Evolutionary conservation across 2,797 vertebrate species (phyloP).

Genomic region (Fratercula arctica): DNA sequence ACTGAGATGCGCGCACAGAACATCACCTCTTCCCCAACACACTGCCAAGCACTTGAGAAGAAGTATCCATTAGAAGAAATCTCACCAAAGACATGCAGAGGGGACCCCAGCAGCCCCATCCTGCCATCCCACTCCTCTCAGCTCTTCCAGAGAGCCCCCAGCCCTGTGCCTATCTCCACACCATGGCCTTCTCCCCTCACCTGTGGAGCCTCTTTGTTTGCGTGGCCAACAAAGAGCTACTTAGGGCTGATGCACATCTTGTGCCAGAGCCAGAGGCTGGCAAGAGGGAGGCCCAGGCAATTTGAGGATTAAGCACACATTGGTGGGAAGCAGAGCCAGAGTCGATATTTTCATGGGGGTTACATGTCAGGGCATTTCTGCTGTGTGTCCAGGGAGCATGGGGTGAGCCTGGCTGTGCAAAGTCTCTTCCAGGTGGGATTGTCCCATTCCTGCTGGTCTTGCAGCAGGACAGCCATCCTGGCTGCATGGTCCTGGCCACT

Average conservation of each 20-base stretch:
- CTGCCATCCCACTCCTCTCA: not conserved
- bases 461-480: not conserved
- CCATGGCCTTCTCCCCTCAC: not conserved
- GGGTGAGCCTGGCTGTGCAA: not conserved
- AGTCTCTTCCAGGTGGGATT: not conserved
- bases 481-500: not conserved
- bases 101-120: not conserved
- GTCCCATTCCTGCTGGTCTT: not conserved
- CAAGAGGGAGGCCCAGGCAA: not conserved
- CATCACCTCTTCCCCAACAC: not conserved
- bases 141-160: not conserved
- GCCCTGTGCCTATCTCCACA: not conserved
- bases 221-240: not conserved
- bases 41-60: not conserved
- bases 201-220: not conserved
- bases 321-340: not conserved
- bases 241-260: not conserved
- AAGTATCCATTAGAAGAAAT: not conserved
- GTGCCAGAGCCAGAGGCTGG: conserved; percentile 1
- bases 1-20: not conserved
- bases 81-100: not conserved
- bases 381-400: accelerated
- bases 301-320: conserved; percentile 7
- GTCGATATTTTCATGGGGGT: not conserved
- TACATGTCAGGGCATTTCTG: not conserved